A percentile compares a stretch with the other conserved stretches of the same genome.
phyloP scores from a whole-genome alignment of 35 echinoderm and acorn worm genomes.

The Ophioderma brevispina region DNA sequence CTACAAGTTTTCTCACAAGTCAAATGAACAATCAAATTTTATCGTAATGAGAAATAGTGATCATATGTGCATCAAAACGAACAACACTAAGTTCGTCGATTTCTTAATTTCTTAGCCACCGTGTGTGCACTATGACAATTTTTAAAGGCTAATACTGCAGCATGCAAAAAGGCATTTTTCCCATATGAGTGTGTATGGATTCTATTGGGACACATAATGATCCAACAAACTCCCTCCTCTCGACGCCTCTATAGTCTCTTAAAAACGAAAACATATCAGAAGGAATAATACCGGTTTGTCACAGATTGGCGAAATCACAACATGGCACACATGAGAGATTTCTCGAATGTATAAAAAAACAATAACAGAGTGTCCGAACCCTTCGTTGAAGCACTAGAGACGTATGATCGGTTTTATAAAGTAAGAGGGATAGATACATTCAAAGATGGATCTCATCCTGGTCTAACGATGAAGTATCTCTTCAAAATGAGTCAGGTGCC shows the following conservation, averaged over 20 bases:
- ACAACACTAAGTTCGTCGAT: slow-evolving; percentile 50
- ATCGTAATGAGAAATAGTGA: slow-evolving; percentile 35
- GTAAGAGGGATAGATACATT: slow-evolving; percentile 15
- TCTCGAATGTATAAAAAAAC: slow-evolving; percentile 1
- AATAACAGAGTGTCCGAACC: slow-evolving; percentile 30
- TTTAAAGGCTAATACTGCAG: slow-evolving; percentile 46
- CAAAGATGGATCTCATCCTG: slow-evolving; percentile 22
- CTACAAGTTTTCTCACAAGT: slow-evolving; percentile 30
- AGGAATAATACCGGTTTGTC: slow-evolving; percentile 33
- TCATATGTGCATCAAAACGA: slow-evolving; percentile 37
- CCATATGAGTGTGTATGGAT: slow-evolving; percentile 68
- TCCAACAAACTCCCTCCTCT: neutral
- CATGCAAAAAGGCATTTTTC: slow-evolving; percentile 44
- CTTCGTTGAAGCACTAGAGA: slow-evolving; percentile 41
- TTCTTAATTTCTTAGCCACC: slow-evolving; percentile 51
- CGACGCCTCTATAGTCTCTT: slow-evolving; percentile 44
- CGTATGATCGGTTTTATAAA: slow-evolving; percentile 2
- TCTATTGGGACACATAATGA: slow-evolving; percentile 1
- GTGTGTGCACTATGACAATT: neutral
- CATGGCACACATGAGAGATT: slow-evolving; percentile 18
- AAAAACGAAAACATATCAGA: slow-evolving; percentile 15
- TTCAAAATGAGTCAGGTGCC: neutral
- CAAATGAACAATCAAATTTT: slow-evolving; percentile 15
- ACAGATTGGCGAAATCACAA: slow-evolving; percentile 10
- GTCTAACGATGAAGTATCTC: slow-evolving; percentile 21